These are phyloP conservation scores for Neomorphus geoffroyi DNA, from an alignment of 2,797 vertebrate species.

Conservation along the genomic window DNA sequence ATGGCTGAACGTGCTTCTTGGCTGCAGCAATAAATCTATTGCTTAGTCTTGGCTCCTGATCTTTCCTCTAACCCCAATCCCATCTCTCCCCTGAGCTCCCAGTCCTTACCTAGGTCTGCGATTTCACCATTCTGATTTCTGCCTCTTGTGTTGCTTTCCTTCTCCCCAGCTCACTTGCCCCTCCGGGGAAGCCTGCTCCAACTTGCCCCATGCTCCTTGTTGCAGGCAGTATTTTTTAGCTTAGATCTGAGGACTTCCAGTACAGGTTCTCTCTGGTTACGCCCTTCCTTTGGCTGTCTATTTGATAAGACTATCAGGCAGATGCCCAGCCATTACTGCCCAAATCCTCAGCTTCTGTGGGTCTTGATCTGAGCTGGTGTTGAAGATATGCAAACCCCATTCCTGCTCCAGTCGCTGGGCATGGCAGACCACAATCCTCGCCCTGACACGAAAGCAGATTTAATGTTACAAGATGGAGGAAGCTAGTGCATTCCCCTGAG, in stretches of 20 bases:
- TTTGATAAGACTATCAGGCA: accelerated
- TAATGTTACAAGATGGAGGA: not conserved
- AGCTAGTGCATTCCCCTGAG: not conserved
- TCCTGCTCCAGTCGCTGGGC: not conserved
- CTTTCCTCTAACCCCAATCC: not conserved
- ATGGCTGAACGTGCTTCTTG: not conserved
- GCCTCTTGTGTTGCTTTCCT: not conserved
- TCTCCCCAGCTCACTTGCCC: not conserved
- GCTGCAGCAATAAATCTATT: not conserved
- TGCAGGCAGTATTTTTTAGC: not conserved
- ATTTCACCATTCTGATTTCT: not conserved
- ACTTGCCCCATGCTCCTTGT: not conserved
- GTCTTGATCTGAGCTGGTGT: not conserved
- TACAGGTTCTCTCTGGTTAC: not conserved
- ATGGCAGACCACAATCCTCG: not conserved
- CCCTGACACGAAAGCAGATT: not conserved
- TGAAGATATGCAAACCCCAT: not conserved
- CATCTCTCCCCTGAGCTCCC: not conserved
- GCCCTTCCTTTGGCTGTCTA: not conserved
- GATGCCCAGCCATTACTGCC: not conserved
- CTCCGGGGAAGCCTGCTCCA: not conserved
- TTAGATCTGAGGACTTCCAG: not conserved
- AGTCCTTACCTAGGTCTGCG: not conserved
- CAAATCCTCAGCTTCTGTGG: not conserved
- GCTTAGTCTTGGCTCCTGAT: not conserved